A percentile compares a stretch with the other conserved stretches of the same genome.
Conservation (phyloP, 2,797 vertebrate species). For the Malurus leucopterus region DNA sequence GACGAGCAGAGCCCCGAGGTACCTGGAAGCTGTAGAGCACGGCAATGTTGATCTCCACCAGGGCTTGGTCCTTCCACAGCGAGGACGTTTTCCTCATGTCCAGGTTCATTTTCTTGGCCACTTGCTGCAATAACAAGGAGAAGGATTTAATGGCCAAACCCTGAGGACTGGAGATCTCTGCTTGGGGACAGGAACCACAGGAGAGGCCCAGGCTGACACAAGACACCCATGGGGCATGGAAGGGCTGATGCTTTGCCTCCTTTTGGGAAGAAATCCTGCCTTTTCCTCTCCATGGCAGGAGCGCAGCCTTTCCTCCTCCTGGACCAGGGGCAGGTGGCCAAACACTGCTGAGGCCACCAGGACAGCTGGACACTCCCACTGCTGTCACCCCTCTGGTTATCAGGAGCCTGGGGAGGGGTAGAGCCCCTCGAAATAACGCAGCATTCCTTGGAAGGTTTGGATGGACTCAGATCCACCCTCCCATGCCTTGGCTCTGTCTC, state of each 20-base stretch:
- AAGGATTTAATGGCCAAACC: background rate
- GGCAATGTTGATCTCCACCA: conserved; percentile 97
- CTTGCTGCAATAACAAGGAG: conserved; percentile 76
- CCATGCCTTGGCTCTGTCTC: background rate
- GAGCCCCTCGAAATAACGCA: background rate
- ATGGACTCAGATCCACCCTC: background rate
- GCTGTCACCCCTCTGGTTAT: background rate
- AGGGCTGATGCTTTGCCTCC: background rate
- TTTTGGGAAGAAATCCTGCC: background rate
- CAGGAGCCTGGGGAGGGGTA: background rate
- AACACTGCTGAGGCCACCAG: background rate
- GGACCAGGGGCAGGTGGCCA: background rate
- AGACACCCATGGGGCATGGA: background rate
- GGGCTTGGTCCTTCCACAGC: conserved; percentile 94
- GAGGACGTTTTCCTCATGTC: conserved; percentile 95
- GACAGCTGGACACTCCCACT: background rate
- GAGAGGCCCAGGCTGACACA: background rate
- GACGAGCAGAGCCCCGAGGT: background rate
- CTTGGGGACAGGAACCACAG: background rate
- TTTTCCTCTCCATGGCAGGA: background rate
- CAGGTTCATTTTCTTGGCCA: conserved; percentile 90
- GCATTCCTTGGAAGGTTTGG: rapidly evolving
- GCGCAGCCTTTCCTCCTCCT: background rate
- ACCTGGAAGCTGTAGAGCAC: conserved; percentile 97
- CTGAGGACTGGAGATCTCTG: background rate